Evolutionary conservation across 2,113 vertebrate genomes (phyloP).

Genomic region (Lepus americanus): DNA sequence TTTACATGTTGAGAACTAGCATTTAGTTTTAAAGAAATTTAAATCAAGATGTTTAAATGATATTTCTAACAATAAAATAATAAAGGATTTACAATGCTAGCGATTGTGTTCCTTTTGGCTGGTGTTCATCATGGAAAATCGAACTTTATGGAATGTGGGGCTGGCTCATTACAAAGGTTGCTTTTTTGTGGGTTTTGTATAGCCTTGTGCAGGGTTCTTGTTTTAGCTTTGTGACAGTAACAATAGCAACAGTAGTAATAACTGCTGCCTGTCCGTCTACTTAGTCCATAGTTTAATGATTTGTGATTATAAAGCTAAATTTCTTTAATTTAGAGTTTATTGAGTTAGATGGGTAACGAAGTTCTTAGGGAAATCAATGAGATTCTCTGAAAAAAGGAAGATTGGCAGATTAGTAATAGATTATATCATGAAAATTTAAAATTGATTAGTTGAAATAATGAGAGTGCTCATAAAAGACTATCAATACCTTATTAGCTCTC

Average conservation of each 20-base stretch:
- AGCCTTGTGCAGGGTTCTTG: rapidly evolving
- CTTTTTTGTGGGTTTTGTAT: neutral
- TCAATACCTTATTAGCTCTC: neutral
- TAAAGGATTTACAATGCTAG: neutral
- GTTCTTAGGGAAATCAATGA: conserved; percentile 17
- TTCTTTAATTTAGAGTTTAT: conserved; percentile 14
- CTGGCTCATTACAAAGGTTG: neutral
- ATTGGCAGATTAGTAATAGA: neutral
- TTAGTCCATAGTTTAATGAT: neutral
- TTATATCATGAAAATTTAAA: neutral
- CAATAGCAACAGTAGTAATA: neutral
- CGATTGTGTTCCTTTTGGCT: neutral
- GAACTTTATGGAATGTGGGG: too few species aligned
- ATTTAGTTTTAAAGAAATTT: neutral
- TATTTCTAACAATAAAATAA: neutral
- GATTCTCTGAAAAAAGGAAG: neutral
- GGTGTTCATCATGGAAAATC: neutral
- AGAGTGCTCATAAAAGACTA: neutral
- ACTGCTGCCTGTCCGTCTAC: neutral
- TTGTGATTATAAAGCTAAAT: neutral
- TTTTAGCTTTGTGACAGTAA: neutral
- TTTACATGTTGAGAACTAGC: neutral
- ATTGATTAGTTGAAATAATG: neutral
- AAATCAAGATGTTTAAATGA: conserved; percentile 22
- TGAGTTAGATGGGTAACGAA: neutral